These are phyloP conservation scores for Apoderus coryli DNA, from an alignment of 2,888 invertebrate genomes.

Conservation along the genomic window DNA sequence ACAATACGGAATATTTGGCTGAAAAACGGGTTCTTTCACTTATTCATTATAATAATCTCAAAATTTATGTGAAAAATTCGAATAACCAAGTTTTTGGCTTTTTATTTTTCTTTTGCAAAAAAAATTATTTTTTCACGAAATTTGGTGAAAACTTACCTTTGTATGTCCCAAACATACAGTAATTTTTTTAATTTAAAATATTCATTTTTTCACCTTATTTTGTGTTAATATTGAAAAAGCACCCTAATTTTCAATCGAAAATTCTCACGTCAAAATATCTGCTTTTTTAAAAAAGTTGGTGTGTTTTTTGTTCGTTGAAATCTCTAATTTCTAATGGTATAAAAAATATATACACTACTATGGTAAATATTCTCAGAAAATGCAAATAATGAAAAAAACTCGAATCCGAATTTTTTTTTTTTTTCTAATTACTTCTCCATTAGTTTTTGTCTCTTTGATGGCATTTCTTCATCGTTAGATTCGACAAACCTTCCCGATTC, in stretches of 20 bases:
- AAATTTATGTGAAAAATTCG: constrained; percentile 4
- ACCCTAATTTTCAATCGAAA: background rate
- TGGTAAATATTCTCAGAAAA: background rate
- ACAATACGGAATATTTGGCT: too few species aligned
- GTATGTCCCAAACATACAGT: background rate
- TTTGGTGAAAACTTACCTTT: constrained; percentile 2
- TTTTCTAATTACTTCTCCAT: constrained; percentile 10
- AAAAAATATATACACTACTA: too few species aligned
- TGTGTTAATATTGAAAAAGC: background rate
- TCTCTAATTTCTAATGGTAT: constrained; percentile 1
- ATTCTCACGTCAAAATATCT: constrained; percentile 1
- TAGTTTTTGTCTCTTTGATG: constrained; percentile 13
- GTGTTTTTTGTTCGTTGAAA: constrained; percentile 3
- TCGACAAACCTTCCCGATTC: constrained; percentile 13
- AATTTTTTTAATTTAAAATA: constrained; percentile 2
- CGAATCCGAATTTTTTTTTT: constrained; percentile 4
- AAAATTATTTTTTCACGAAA: constrained; percentile 1
- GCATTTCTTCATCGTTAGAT: constrained; percentile 13
- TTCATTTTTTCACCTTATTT: background rate
- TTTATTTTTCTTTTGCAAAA: constrained; percentile 6
- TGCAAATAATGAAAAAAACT: background rate
- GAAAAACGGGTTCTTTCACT: too few species aligned
- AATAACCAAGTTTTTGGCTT: constrained; percentile 4
- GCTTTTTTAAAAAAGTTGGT: constrained; percentile 3
- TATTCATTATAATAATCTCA: too few species aligned